Base-by-base conservation (phyloP, 2,113 vertebrate species). In the Syngnathus typhle region DNA sequence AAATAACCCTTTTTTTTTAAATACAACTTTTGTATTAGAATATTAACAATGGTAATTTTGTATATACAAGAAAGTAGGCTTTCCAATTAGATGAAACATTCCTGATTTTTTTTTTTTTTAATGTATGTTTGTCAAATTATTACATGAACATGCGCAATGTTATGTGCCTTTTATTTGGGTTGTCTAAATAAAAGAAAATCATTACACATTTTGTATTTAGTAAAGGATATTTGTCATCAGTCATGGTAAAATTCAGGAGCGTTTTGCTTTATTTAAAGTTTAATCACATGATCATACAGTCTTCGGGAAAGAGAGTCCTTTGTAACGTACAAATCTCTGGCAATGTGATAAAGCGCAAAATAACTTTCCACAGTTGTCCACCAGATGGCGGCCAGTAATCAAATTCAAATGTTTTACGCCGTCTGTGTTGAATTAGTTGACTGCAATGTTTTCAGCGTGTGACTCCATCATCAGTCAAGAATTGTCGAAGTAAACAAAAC, bases 1-100 rank as follows among this genome's bases (percentile, higher is more conserved):
- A 92, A 92, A 90, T 92, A 92, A 95, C 95, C 95, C 96, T 87
- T 86, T 96, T 32, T 98, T 85, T 86, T 95, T 96, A 95, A 96
- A 96, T 94, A 98, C 96, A 94, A 92, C 92, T 98, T 98, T 99
- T 98, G 94, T 98, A 98, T 96, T 97, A 98, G 96, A 95, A 97
- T 94, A 96, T 97, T 96, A 98, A 98, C 94, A 94, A 94, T 91
- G 94, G 94, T 96, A 95, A 96, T 95, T 98, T 98, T 98, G 94
- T 98, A 98, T 95, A 98, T 95, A 98, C 91, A 92, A 96, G 84
- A 95, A 91, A 92, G 91, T 97, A 97, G 95, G 91, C 94, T 98
- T 98, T 96, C 94, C 96, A 95, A 94, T 91, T 96, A 96, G 94
- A 91, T 93, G 92, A 88, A 95, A 96, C 95, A 98, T 99, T 98